phyloP scores from a whole-genome alignment of 2,797 vertebrate species.

The Cynodonichthys magdalenae region DNA sequence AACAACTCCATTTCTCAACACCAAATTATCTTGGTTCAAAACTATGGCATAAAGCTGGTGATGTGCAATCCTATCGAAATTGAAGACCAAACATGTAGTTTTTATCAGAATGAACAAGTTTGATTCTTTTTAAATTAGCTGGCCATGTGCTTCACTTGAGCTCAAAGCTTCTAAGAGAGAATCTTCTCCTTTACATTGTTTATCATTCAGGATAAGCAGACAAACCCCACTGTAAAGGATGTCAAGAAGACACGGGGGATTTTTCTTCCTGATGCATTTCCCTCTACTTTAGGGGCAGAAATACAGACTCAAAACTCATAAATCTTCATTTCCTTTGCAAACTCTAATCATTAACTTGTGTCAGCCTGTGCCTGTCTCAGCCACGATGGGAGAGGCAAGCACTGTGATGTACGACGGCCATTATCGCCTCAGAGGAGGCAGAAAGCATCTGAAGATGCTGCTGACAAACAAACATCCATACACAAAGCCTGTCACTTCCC shows the following conservation, averaged over 20 bases:
- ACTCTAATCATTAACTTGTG: conserved; percentile 73
- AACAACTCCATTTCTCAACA: too few relatives aligned
- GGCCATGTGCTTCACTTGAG: conserved; percentile 21
- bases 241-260: conserved; percentile 19
- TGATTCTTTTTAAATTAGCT: conserved; percentile 11
- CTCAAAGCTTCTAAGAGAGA: conserved; percentile 2
- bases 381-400: conserved; percentile 46
- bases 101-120: too few relatives aligned
- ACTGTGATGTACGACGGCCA: conserved; percentile 74
- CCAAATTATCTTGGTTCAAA: too few relatives aligned
- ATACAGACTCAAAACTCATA: conserved; percentile 48
- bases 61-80: too few relatives aligned
- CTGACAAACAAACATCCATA: conserved; percentile 55
- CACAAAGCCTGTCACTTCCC: conserved; percentile 29
- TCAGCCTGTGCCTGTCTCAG: conserved; percentile 50
- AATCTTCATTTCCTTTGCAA: conserved; percentile 76
- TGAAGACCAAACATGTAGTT: too few relatives aligned
- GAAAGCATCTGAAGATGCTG: conserved; percentile 59
- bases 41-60: too few relatives aligned
- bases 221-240: conserved; percentile 26
- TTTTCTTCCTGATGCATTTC: conserved; percentile 48
- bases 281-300: conserved; percentile 27
- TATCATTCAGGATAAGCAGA: conserved; percentile 35
- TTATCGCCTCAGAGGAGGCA: conserved; percentile 63
- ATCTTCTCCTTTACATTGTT: conserved; percentile 8